Evolutionary conservation across 2,888 invertebrate species (phyloP).

Genomic region (Luperina testacea): DNA sequence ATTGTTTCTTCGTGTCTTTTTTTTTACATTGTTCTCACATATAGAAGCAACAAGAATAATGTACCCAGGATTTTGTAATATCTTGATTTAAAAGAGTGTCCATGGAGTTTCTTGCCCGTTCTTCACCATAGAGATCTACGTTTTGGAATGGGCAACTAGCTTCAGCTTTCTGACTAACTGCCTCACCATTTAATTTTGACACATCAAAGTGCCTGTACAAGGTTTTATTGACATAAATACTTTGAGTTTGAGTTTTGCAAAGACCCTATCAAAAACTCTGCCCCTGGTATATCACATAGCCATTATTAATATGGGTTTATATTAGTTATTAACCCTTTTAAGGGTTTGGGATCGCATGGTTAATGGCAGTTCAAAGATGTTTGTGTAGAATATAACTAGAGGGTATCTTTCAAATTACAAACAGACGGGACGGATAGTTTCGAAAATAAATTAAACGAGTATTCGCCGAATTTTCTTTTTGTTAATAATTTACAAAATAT

Average conservation of each 20-base stretch:
- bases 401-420: constrained; percentile 1
- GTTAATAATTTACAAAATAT: not conserved
- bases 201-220: too few relatives aligned
- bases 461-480: not conserved
- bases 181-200: too few relatives aligned
- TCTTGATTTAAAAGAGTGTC: too few relatives aligned
- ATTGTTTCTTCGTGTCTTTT: too few relatives aligned
- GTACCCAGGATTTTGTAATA: too few relatives aligned
- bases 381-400: constrained; percentile 18
- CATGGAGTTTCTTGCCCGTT: too few relatives aligned
- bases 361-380: constrained; percentile 35
- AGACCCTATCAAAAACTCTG: constrained; percentile 22
- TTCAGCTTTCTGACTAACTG: too few relatives aligned
- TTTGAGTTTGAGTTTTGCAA: not conserved
- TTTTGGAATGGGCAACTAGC: too few relatives aligned
- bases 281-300: not conserved
- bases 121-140: too few relatives aligned
- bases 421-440: not conserved
- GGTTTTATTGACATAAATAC: too few relatives aligned
- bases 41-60: too few relatives aligned
- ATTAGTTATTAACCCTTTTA: constrained; percentile 29
- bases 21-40: too few relatives aligned
- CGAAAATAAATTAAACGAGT: not conserved
- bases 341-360: constrained; percentile 19
- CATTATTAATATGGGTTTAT: constrained; percentile 38